Evolutionary conservation across 35 echinoderm and acorn worm species (phyloP), one percentile per base, ranked within the genome.

Genomic region (Holothuria glaberrima): DNA sequence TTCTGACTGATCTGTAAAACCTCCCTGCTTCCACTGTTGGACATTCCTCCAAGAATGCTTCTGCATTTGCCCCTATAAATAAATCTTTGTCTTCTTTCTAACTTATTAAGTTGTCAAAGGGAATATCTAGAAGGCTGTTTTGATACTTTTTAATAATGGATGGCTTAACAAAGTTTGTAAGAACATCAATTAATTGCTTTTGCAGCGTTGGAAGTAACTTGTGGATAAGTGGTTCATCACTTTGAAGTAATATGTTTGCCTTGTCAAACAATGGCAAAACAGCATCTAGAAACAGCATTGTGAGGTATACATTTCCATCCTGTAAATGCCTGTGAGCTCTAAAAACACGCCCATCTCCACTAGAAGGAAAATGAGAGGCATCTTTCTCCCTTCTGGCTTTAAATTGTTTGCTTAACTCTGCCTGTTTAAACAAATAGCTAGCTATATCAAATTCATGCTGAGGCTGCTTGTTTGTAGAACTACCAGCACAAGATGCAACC

Each of bases 201-300:
- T 75, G 13, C 32, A 75, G 32, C 2, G 71, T 44, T 75, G 71
- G 31, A 75, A 75, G 71, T 75, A 75, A 75, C 33, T 75, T 75
- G 32, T 75, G 71, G 32, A 75, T 75, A 75, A 38, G 34, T 75
- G 71, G 71, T 75, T 75, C 71, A 75, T 75, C 71, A 75, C 71
- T 75, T 65, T 65, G 61, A 65, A 65, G 61, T 4, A 65, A 16
- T 65, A 65, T 65, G 61, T 65, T 65, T 65, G 61, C 17, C 61
- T 65, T 65, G 27, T 65, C 19, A 65, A 21, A 65, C 27, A 65
- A 65, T 65, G 61, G 61, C 61, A 65, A 65, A 65, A n/a, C 61
- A 65, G 19, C 71, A 75, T 75, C 71, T 36, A 75, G 32, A 75
- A 75, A 75, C 13, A 75, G 12, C 71, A 75, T 75, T 9, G 34